These are phyloP conservation scores for Actinia equina DNA, from an alignment of 64 coral and sea anemone genomes.

Conservation along the genomic window DNA sequence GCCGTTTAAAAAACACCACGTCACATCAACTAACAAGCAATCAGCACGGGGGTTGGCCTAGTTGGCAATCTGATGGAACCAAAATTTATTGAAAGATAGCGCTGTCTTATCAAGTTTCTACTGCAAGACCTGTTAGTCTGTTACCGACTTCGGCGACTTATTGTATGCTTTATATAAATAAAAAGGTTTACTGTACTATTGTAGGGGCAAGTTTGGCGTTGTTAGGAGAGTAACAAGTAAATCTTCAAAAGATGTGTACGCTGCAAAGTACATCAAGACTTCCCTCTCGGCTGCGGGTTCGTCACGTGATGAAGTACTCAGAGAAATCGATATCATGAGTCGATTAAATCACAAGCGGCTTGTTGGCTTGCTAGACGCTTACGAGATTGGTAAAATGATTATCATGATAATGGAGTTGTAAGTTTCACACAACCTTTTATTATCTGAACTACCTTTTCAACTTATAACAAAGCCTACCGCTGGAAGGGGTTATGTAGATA, in stretches of 20 bases:
- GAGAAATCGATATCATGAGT: slow-evolving; percentile 93
- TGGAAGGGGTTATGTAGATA: too few species aligned
- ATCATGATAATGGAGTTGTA: slow-evolving; percentile 97
- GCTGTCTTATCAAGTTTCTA: too few species aligned
- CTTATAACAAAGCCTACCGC: too few species aligned
- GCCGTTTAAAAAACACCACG: too few species aligned
- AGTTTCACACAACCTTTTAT: background rate
- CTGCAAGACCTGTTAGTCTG: too few species aligned
- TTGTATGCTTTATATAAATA: too few species aligned
- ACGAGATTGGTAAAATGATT: slow-evolving; percentile 54
- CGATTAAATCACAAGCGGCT: slow-evolving; percentile 90
- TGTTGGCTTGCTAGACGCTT: slow-evolving; percentile 84
- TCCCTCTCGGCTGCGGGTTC: slow-evolving; percentile 33
- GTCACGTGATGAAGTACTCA: slow-evolving; percentile 82
- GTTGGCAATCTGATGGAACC: too few species aligned
- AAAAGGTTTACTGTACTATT: background rate
- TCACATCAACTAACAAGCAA: too few species aligned
- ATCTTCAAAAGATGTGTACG: slow-evolving; percentile 36
- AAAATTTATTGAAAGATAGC: too few species aligned
- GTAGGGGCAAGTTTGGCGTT: slow-evolving; percentile 93
- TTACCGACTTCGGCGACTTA: too few species aligned
- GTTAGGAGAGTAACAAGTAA: slow-evolving; percentile 77
- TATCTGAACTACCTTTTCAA: too few species aligned
- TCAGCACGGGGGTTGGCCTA: too few species aligned
- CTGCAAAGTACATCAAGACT: slow-evolving; percentile 83